phyloP scores from a whole-genome alignment of 2,797 vertebrate species.

The Pipistrellus kuhlii region DNA sequence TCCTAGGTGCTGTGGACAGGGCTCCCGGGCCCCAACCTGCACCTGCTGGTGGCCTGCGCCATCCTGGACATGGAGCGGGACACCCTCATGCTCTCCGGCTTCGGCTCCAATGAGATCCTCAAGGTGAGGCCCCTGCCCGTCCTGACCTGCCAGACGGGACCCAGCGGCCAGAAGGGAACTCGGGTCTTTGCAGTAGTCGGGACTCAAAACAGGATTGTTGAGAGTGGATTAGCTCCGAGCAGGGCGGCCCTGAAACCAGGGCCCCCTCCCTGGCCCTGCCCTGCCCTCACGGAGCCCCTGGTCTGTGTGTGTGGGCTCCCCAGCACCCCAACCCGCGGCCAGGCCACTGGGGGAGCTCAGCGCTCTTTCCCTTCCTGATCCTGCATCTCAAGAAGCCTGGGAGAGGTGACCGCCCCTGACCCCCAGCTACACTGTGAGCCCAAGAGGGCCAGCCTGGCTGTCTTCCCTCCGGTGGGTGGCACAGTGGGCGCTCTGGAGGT shows the following conservation, averaged over 20 bases:
- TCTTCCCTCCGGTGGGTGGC: not conserved
- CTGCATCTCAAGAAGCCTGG: not conserved
- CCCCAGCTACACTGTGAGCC: not conserved
- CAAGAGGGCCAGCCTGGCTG: not conserved
- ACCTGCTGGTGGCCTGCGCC: conserved; percentile 93
- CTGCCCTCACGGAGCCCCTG: not conserved
- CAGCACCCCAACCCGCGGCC: fast-evolving
- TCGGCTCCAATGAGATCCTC: conserved; percentile 96
- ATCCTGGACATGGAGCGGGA: conserved; percentile 93
- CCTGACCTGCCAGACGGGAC: not conserved
- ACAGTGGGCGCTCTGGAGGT: not conserved
- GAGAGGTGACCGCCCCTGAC: not conserved
- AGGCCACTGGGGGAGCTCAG: not conserved
- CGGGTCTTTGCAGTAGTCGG: not conserved
- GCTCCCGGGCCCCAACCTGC: conserved; percentile 93
- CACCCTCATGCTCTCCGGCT: conserved; percentile 93
- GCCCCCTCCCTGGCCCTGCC: too few relatives aligned
- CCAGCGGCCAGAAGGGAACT: not conserved
- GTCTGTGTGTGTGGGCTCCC: too few relatives aligned
- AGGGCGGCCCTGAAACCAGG: fast-evolving
- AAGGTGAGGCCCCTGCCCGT: conserved; percentile 88
- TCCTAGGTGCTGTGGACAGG: conserved; percentile 93
- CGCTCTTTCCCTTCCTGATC: not conserved
- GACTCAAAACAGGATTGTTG: not conserved
- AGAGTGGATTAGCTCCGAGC: not conserved